phyloP scores from a whole-genome alignment of 2,888 invertebrate species.

The Hydroisotoma schaefferi region DNA sequence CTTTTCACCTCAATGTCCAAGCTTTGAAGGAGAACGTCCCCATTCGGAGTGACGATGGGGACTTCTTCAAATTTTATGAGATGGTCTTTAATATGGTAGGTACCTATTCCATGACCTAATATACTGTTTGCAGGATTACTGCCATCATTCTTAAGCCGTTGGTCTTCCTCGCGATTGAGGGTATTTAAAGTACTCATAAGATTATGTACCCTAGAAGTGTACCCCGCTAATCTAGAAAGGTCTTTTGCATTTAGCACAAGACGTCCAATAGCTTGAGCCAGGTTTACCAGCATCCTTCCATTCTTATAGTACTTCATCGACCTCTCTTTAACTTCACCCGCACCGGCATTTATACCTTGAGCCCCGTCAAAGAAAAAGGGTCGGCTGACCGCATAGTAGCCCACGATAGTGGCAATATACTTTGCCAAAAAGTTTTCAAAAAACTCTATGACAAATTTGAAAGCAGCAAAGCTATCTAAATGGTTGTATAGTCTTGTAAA shows the following conservation, averaged over 20 bases:
- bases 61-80: slow-evolving; percentile 87
- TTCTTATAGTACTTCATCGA: slow-evolving; percentile 86
- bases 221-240: slow-evolving; percentile 87
- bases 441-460: slow-evolving; percentile 86
- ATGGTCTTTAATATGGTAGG: slow-evolving; percentile 63
- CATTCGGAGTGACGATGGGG: slow-evolving; percentile 95
- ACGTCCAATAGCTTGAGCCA: slow-evolving; percentile 96
- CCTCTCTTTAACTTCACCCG: slow-evolving; percentile 5
- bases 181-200: slow-evolving; percentile 79
- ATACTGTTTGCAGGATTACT: neutral
- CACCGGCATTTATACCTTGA: neutral
- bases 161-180: slow-evolving; percentile 61
- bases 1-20: slow-evolving; percentile 80
- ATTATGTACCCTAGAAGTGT: slow-evolving; percentile 89
- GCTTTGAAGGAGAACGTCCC: slow-evolving; percentile 83
- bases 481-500: slow-evolving; percentile 69
- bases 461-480: slow-evolving; percentile 79
- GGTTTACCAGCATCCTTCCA: slow-evolving; percentile 90
- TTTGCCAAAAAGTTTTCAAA: slow-evolving; percentile 95
- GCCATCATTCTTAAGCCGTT: slow-evolving; percentile 41
- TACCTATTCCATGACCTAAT: slow-evolving; percentile 10
- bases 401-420: slow-evolving; percentile 93
- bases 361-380: slow-evolving; percentile 74
- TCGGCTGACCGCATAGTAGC: slow-evolving; percentile 89
- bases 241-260: slow-evolving; percentile 92